Base-by-base conservation (phyloP, 2,113 vertebrate genomes). In the Ctenomys sociabilis region DNA sequence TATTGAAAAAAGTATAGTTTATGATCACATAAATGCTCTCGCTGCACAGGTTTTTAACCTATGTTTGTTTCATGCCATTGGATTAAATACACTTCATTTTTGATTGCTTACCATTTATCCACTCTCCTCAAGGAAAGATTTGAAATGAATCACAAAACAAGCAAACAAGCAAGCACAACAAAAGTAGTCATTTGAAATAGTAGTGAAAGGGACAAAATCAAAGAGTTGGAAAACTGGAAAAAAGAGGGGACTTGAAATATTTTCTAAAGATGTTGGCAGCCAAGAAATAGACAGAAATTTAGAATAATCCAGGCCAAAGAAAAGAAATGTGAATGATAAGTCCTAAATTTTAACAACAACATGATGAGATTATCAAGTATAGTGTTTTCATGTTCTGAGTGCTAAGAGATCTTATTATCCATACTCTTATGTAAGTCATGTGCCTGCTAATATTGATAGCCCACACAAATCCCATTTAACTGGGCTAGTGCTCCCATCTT, bases 31-130 rank as follows among this genome's bases (percentile, higher is more conserved):
- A 89, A 95, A 70, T 88, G 63, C 5, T 66, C 2, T 72, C 64
- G 10, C 83, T 92, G 30, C 49, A 90, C 85, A 95, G 30, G 7
- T 80, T 24, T 82, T 90, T 94, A 88, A 84, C 66, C 43, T 24
- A 70, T 59, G 75, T 85, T 96, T 82, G n/a, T 57, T 83, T 94
- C 28, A 2, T 93, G 52, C 24, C 57, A 68, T 59, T 75, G 21
- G 5, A 85, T 3, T 83, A 96, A 28, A 85, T 64, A 8, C 37
- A 54, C 72, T 83, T 81, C 86, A 78, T 95, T 93, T 81, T 73
- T 43, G 45, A 57, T 52, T 63, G 12, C 35, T 77, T 37, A 19
- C 37, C 59, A 61, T 77, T 93, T 13, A 96, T 45, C 66, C n/a
- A 77, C 17, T 85, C 4, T 45, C 37, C 49, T 84, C 92, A 70